Conservation (phyloP, 2,113 vertebrate species). For the Ctenodactylus gundi region DNA sequence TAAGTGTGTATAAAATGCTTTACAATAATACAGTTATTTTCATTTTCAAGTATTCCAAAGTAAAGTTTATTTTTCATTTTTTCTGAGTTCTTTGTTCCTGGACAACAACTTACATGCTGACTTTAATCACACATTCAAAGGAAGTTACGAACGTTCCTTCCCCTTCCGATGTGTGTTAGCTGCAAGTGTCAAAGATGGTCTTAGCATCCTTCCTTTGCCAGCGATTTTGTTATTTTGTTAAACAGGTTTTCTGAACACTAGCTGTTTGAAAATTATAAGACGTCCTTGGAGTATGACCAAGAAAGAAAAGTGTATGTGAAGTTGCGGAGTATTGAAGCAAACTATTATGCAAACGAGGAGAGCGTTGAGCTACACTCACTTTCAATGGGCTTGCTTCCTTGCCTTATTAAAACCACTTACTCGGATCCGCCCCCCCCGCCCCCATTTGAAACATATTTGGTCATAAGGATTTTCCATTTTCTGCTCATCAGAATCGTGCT, state of each 20-base stretch:
- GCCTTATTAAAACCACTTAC: background rate
- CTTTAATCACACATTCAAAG: constrained; percentile 55
- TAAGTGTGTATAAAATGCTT: background rate
- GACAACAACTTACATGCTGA: constrained; percentile 43
- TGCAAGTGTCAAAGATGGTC: background rate
- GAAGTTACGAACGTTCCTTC: constrained; percentile 6
- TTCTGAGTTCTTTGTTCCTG: background rate
- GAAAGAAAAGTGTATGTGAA: constrained; percentile 56
- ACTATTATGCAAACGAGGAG: constrained; percentile 64
- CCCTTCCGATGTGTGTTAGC: background rate
- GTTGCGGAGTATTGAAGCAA: constrained; percentile 64
- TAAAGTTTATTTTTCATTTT: background rate
- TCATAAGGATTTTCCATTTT: background rate
- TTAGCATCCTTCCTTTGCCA: background rate
- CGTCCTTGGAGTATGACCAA: constrained; percentile 41
- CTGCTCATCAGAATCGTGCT: background rate
- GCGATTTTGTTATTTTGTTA: constrained; percentile 54
- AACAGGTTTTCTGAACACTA: constrained; percentile 55
- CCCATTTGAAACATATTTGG: background rate
- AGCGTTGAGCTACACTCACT: constrained; percentile 10
- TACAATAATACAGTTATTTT: background rate
- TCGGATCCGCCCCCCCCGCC: background rate
- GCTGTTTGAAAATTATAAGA: constrained; percentile 66
- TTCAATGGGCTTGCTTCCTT: background rate
- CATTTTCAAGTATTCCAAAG: background rate